A percentile compares a stretch with the other conserved stretches of the same genome.
phyloP scores from a whole-genome alignment of 2,113 vertebrate species.

The Leiothrix lutea region DNA sequence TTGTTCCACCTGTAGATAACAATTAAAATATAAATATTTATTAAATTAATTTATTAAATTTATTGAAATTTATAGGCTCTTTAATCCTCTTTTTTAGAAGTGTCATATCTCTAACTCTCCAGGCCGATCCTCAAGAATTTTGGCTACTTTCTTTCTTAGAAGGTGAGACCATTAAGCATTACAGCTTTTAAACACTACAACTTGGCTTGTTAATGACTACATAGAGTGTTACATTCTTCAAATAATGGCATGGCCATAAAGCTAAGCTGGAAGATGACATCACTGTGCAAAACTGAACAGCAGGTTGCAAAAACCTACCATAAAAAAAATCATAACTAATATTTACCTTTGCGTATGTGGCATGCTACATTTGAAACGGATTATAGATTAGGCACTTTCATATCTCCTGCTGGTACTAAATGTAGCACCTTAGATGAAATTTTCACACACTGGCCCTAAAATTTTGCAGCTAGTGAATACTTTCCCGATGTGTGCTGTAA shows the following conservation, averaged over 20 bases:
- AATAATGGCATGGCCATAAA: neutral
- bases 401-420: neutral
- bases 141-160: neutral
- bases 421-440: neutral
- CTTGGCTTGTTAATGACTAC: neutral
- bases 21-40: neutral
- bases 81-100: neutral
- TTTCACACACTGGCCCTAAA: neutral
- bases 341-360: neutral
- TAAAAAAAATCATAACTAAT: neutral
- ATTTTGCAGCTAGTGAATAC: neutral
- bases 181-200: neutral
- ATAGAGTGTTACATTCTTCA: neutral
- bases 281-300: neutral
- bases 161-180: neutral
- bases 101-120: neutral
- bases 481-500: neutral
- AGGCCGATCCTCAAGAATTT: neutral
- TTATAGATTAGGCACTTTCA: neutral
- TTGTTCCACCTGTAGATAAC: neutral
- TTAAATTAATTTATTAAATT: neutral
- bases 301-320: neutral
- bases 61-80: neutral
- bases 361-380: neutral
- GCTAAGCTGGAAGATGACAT: neutral